phyloP scores from a whole-genome alignment of 2,888 invertebrate genomes.

The Mimas tiliae region DNA sequence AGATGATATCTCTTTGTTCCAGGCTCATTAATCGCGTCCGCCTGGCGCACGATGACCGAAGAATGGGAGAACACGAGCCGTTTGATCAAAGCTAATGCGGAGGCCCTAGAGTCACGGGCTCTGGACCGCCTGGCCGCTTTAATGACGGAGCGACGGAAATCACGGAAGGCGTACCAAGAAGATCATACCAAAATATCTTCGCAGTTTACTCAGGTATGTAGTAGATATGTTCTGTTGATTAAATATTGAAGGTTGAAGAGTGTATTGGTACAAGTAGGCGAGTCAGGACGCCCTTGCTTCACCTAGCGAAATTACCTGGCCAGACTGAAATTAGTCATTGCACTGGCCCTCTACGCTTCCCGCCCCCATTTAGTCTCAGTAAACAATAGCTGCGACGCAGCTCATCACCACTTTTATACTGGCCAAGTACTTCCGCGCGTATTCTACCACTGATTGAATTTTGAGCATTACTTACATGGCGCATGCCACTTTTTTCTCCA shows the following conservation, averaged over 20 bases:
- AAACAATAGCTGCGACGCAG: too few species aligned
- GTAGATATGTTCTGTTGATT: neutral
- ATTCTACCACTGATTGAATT: too few species aligned
- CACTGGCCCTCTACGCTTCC: too few species aligned
- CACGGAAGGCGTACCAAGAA: slow-evolving; percentile 94
- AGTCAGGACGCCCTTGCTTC: neutral
- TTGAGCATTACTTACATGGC: too few species aligned
- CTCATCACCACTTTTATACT: too few species aligned
- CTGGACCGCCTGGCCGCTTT: slow-evolving; percentile 92
- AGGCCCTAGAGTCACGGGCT: slow-evolving; percentile 92
- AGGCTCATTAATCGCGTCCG: slow-evolving; percentile 88
- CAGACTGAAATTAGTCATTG: too few species aligned
- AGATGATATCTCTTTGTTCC: slow-evolving; percentile 29
- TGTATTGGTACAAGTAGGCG: neutral
- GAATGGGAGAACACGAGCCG: slow-evolving; percentile 94
- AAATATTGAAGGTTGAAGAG: neutral
- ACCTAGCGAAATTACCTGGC: too few species aligned
- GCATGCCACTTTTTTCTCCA: too few species aligned
- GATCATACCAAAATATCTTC: slow-evolving; percentile 93
- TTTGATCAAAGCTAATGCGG: slow-evolving; percentile 93
- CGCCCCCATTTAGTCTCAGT: too few species aligned
- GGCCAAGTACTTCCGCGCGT: too few species aligned
- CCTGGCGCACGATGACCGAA: slow-evolving; percentile 94
- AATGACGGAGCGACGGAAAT: slow-evolving; percentile 94
- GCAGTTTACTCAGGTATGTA: slow-evolving; percentile 89